These are phyloP conservation scores for Bombus terrestris DNA, from an alignment of 1,140 invertebrate species.

Conservation along the genomic window DNA sequence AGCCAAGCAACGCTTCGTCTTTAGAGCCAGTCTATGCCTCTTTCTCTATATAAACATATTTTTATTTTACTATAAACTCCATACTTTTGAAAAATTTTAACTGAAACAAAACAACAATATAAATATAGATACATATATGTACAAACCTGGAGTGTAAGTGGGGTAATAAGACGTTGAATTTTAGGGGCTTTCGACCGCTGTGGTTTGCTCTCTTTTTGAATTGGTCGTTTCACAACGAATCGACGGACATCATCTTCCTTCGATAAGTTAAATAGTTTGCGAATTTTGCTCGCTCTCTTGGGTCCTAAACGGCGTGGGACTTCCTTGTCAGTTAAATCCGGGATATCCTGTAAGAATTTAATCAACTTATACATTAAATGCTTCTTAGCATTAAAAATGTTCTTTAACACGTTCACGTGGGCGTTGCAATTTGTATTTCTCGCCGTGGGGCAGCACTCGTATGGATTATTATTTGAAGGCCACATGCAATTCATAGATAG, in stretches of 20 bases:
- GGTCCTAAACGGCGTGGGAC: constrained; percentile 98
- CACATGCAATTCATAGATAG: background rate
- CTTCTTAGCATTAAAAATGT: background rate
- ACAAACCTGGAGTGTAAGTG: constrained; percentile 91
- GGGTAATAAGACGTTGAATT: constrained; percentile 99
- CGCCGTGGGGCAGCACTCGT: rapidly evolving
- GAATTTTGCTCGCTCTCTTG: constrained; percentile 98
- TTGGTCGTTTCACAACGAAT: constrained; percentile 96
- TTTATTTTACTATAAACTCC: constrained; percentile 2
- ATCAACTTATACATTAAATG: background rate
- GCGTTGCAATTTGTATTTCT: too few relatives aligned
- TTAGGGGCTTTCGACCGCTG: constrained; percentile 95
- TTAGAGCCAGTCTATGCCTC: constrained; percentile 95
- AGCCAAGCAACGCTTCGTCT: constrained; percentile 93
- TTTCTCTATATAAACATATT: constrained; percentile 88
- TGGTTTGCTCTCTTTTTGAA: constrained; percentile 95
- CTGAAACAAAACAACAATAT: background rate
- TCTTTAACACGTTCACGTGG: too few relatives aligned
- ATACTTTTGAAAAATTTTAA: background rate
- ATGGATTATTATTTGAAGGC: too few relatives aligned
- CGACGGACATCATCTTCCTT: constrained; percentile 99
- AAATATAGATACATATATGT: background rate
- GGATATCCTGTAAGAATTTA: constrained; percentile 90
- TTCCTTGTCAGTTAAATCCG: constrained; percentile 97
- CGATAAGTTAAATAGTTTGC: constrained; percentile 97